These are phyloP conservation scores for Darevskia nairensis DNA, from an alignment of 2,797 vertebrate genomes.

Conservation along the genomic window DNA sequence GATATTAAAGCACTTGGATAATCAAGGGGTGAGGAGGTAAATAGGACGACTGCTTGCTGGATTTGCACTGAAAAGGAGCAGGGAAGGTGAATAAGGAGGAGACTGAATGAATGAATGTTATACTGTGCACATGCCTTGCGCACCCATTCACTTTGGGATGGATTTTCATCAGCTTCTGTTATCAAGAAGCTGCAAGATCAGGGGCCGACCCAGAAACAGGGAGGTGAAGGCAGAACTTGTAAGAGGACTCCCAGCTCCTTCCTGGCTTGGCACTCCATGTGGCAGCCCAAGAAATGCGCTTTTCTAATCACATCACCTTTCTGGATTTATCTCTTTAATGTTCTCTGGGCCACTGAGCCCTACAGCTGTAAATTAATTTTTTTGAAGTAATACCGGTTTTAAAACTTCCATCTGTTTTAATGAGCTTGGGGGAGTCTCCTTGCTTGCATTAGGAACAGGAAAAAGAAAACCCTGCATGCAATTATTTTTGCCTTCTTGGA, in stretches of 20 bases:
- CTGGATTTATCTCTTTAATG: constrained; percentile 75
- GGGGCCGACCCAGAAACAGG: constrained; percentile 50
- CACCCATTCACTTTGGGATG: not conserved
- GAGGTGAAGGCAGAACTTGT: constrained; percentile 21
- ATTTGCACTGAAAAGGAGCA: not conserved
- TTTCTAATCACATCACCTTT: constrained; percentile 73
- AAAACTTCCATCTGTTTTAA: constrained; percentile 78
- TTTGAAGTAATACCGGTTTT: constrained; percentile 77
- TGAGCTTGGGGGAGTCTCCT: constrained; percentile 76
- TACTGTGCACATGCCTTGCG: fast-evolving
- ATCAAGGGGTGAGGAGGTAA: too few species aligned
- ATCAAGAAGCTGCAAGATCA: constrained; percentile 42
- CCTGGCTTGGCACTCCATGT: constrained; percentile 48
- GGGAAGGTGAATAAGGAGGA: not conserved
- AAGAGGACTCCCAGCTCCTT: constrained; percentile 30
- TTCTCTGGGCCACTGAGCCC: constrained; percentile 75
- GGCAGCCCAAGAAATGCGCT: constrained; percentile 66
- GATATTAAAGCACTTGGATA: too few species aligned
- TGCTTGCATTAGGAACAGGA: constrained; percentile 75
- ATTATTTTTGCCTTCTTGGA: constrained; percentile 74
- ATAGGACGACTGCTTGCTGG: not conserved
- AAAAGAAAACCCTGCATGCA: constrained; percentile 65
- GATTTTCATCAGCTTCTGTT: not conserved
- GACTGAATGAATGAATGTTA: not conserved
- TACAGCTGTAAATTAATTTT: constrained; percentile 77